Percentiles rank a stretch among this genome's conserved stretches.
Evolutionary conservation across 92 coral and sea anemone genomes (phyloP).

Genomic region (Galaxea fascicularis): DNA sequence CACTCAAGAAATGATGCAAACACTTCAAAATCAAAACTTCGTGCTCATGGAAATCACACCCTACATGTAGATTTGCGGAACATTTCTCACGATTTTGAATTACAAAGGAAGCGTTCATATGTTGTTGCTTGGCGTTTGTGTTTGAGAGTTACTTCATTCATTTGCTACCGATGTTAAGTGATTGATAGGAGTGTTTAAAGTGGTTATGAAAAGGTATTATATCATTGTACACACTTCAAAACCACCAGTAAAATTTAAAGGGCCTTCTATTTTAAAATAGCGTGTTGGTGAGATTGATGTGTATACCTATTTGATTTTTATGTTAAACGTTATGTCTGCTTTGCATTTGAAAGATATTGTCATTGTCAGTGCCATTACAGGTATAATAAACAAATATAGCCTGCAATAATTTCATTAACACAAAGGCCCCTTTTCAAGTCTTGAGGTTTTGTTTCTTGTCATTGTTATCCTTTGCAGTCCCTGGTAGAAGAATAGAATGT

Average conservation of each 20-base stretch:
- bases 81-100: neutral
- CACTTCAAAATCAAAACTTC: constrained; percentile 18
- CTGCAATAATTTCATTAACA: constrained; percentile 30
- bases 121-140: neutral
- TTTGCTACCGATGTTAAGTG: constrained; percentile 25
- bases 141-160: neutral
- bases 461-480: neutral
- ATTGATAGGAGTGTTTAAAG: constrained; percentile 34
- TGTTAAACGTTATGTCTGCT: neutral
- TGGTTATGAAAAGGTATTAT: constrained; percentile 35
- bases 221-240: constrained; percentile 15
- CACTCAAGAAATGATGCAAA: neutral
- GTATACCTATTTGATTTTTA: constrained; percentile 3
- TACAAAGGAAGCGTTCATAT: neutral
- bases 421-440: constrained; percentile 8
- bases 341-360: neutral
- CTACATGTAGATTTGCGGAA: neutral
- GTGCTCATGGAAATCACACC: neutral
- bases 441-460: neutral
- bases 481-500: neutral
- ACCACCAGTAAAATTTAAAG: neutral
- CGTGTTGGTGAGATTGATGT: neutral
- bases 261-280: neutral
- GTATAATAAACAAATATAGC: constrained; percentile 21
- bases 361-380: neutral